Conservation (phyloP, 64 coral and sea anemone genomes). For the Stichodactyla helianthus region DNA sequence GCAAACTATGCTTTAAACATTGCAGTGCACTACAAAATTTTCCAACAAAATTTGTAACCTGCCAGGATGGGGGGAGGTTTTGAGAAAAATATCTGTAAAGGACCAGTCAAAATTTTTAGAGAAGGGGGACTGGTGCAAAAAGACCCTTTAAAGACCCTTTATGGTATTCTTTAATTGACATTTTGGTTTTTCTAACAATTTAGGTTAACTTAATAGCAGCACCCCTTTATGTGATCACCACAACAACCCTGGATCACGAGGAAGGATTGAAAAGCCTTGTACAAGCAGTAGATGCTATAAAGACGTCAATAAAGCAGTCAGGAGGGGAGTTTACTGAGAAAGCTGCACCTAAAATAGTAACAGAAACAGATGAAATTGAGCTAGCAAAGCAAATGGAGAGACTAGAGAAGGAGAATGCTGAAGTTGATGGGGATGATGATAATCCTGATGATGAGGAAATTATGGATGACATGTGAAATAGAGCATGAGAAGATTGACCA, state of each 20-base stretch:
- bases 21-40: too few relatives aligned
- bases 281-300: constrained; percentile 73
- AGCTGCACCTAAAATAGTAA: constrained; percentile 92
- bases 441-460: constrained; percentile 93
- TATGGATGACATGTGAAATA: constrained; percentile 64
- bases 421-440: constrained; percentile 97
- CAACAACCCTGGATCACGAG: constrained; percentile 89
- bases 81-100: too few relatives aligned
- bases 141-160: too few relatives aligned
- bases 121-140: too few relatives aligned
- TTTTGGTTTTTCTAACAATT: not conserved
- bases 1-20: too few relatives aligned
- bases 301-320: constrained; percentile 62
- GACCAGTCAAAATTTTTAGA: too few relatives aligned
- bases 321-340: constrained; percentile 90
- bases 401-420: constrained; percentile 93
- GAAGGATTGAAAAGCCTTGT: constrained; percentile 83
- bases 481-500: not conserved
- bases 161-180: too few relatives aligned
- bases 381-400: constrained; percentile 96
- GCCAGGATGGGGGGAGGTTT: too few relatives aligned
- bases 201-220: constrained; percentile 98
- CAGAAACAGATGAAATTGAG: constrained; percentile 91
- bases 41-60: too few relatives aligned
- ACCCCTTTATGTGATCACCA: constrained; percentile 94